phyloP scores from a whole-genome alignment of 1,140 invertebrate genomes.

The Ladona fulva region DNA sequence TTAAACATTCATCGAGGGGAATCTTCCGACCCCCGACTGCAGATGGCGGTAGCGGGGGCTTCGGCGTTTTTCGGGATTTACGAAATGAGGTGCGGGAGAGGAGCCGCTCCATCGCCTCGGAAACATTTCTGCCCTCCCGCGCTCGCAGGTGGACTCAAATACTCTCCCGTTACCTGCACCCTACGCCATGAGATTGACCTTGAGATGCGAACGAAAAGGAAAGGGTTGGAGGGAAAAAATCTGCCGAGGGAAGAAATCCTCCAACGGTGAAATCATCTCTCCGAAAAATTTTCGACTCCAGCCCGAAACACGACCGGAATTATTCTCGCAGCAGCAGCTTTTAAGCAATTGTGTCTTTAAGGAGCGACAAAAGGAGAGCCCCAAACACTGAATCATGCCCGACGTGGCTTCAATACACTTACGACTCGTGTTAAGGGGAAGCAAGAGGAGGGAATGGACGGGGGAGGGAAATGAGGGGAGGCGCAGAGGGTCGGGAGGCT shows the following conservation, averaged over 20 bases:
- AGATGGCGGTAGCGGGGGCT: not conserved
- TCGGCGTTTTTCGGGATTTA: not conserved
- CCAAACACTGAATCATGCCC: not conserved
- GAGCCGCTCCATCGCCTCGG: too few species aligned
- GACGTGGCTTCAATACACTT: constrained; percentile 8
- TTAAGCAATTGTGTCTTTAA: not conserved
- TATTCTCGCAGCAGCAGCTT: too few species aligned
- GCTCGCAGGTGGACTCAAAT: too few species aligned
- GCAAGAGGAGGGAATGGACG: not conserved
- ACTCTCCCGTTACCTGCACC: too few species aligned
- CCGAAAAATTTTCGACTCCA: too few species aligned
- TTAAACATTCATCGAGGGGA: not conserved
- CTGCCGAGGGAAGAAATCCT: too few species aligned
- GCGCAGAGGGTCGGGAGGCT: not conserved
- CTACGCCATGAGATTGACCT: not conserved
- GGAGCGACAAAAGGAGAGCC: not conserved
- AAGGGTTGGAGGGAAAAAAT: too few species aligned
- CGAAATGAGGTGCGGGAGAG: not conserved
- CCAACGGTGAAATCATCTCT: too few species aligned
- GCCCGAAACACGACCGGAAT: too few species aligned
- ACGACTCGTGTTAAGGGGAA: not conserved
- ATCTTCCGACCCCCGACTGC: not conserved
- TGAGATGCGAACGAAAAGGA: not conserved
- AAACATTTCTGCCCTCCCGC: too few species aligned
- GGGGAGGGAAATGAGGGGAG: not conserved